Base-by-base conservation (phyloP, 2,797 vertebrate genomes). In the Orestias chungarensis region DNA sequence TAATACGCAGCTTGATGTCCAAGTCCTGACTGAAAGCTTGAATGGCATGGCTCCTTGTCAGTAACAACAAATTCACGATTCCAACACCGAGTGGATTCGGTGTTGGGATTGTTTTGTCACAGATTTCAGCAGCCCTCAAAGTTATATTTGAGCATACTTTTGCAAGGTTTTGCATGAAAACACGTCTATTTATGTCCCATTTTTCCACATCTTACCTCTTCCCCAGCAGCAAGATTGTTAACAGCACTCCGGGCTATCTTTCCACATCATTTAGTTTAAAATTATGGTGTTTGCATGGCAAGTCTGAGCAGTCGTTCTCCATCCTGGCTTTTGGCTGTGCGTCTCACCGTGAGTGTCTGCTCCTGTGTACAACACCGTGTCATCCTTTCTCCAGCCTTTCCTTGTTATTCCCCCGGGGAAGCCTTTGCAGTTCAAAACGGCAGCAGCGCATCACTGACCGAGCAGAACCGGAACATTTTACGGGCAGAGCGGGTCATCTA, bases 231-330 rank as follows among this genome's bases (percentile, higher is more conserved):
- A 59, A 86, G 86, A 94, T 90, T 90, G 86, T 90, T 85, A 87
- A 82, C 49, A 82, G 86, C 85, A 88, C 88, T 91, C 80, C 65
- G 75, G 88, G 84, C 86, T 87, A 91, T 93, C 92, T 93, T 94
- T 95, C 94, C 94, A 94, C 94, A 93, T 92, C 89, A 94, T 94
- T 95, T 92, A 91, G 83, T 88, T 85, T 80, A 88, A 94, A 93
- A 94, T 94, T 93, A 91, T 86, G 73, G 86, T 77, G 87, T 92
- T 92, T 94, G 90, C 86, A 79, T 77, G 72, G 81, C 75, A 77
- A 72, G 82, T 70, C 79, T 83, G 27, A 68, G 65, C 61, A 78
- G 77, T 73, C 75, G 84, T 75, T 74, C 78, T 77, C 20, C 65
- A 50, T 85, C 73, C 79, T 75, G 72, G 77, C 35, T 80, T n/a